phyloP scores from a whole-genome alignment of 2,113 vertebrate genomes.

The Tupaia tana region DNA sequence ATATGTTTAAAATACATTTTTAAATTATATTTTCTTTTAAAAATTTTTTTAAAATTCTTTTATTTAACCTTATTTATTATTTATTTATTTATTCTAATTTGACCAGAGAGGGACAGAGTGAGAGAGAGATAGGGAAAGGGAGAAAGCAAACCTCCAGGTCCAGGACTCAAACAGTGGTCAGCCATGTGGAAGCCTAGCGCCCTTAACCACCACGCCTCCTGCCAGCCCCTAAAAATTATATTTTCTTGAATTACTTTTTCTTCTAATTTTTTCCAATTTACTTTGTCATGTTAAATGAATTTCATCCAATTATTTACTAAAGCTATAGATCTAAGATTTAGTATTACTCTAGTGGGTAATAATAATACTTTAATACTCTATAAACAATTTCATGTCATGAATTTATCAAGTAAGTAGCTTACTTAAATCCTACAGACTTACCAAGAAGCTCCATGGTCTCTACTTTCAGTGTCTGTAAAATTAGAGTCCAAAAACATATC shows the following conservation, averaged over 20 bases:
- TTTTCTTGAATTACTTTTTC: slow-evolving; percentile 8
- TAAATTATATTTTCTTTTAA: neutral
- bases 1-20: neutral
- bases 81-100: no score
- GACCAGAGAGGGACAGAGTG: no score
- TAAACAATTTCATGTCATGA: neutral
- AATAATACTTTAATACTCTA: neutral
- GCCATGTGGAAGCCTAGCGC: no score
- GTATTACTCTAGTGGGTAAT: neutral
- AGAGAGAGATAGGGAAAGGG: no score
- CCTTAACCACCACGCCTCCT: no score
- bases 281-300: neutral
- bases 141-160: no score
- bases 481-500: slow-evolving; percentile 97
- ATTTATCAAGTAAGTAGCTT: neutral
- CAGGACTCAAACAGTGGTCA: no score
- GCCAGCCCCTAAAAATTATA: neutral
- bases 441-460: slow-evolving; percentile 94
- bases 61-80: no score
- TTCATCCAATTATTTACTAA: slow-evolving; percentile 3
- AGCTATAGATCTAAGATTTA: slow-evolving; percentile 34
- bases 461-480: slow-evolving; percentile 92
- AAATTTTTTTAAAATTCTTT: no score
- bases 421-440: slow-evolving; percentile 82
- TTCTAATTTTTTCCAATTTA: neutral